Conservation (phyloP, 2,888 invertebrate genomes). For the Spisula solida region DNA sequence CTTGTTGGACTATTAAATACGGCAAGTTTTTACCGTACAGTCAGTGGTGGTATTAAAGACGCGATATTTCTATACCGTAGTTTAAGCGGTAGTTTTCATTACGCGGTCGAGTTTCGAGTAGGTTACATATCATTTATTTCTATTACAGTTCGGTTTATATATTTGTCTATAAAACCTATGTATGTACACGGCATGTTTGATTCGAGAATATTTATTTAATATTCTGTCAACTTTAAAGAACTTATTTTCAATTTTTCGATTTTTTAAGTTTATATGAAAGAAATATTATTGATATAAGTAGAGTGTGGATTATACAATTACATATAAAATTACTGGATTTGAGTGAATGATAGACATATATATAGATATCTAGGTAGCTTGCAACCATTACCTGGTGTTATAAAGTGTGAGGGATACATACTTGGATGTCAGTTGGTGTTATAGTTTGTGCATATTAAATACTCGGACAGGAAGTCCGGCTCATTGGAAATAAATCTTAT, state of each 20-base stretch:
- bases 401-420: neutral
- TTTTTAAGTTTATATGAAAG: neutral
- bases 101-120: conserved; percentile 10
- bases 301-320: neutral
- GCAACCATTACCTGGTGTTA: neutral
- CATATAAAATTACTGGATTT: neutral
- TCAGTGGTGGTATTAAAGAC: conserved; percentile 1
- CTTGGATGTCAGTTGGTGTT: neutral
- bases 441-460: neutral
- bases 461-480: neutral
- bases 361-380: neutral
- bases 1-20: conserved; percentile 17
- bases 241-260: neutral
- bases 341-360: neutral
- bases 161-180: conserved; percentile 4
- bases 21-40: neutral
- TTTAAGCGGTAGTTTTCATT: conserved; percentile 11
- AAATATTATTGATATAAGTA: neutral
- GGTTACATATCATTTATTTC: neutral
- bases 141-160: conserved; percentile 1
- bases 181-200: neutral
- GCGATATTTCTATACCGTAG: neutral
- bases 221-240: conserved; percentile 1
- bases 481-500: conserved; percentile 18
- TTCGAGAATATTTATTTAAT: conserved; percentile 1